Evolutionary conservation across 2,113 vertebrate species (phyloP).

Genomic region (Caranx ignobilis): DNA sequence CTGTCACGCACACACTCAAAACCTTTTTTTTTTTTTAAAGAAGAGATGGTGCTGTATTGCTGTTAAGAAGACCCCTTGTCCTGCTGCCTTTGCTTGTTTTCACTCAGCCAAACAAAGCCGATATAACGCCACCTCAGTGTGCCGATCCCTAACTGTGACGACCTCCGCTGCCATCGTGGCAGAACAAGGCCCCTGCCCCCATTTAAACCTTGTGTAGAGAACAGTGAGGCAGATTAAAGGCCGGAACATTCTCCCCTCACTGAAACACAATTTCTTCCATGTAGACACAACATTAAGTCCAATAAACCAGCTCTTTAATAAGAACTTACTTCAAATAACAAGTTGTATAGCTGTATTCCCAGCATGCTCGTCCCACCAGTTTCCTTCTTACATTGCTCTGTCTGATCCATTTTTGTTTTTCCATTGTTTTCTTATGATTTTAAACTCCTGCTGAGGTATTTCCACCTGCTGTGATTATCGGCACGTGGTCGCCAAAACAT

Average conservation of each 20-base stretch:
- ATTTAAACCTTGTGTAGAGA: neutral
- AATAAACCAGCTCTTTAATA: slow-evolving; percentile 26
- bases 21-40: too few species aligned
- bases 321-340: slow-evolving; percentile 30
- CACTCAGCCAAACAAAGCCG: neutral
- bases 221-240: neutral
- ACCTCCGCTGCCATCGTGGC: neutral
- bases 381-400: neutral
- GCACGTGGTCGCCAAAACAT: slow-evolving; percentile 26
- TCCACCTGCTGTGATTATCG: slow-evolving; percentile 49
- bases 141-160: too few species aligned
- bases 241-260: neutral
- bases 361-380: neutral
- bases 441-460: slow-evolving; percentile 37
- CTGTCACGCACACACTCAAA: neutral
- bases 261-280: neutral
- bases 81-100: neutral
- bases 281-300: slow-evolving; percentile 21
- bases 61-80: neutral
- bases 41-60: neutral
- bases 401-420: neutral
- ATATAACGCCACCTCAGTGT: neutral
- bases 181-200: too few species aligned
- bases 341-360: slow-evolving; percentile 6
- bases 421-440: slow-evolving; percentile 36